phyloP scores from a whole-genome alignment of 2,888 invertebrate species.

The Amblyteles armatorius region DNA sequence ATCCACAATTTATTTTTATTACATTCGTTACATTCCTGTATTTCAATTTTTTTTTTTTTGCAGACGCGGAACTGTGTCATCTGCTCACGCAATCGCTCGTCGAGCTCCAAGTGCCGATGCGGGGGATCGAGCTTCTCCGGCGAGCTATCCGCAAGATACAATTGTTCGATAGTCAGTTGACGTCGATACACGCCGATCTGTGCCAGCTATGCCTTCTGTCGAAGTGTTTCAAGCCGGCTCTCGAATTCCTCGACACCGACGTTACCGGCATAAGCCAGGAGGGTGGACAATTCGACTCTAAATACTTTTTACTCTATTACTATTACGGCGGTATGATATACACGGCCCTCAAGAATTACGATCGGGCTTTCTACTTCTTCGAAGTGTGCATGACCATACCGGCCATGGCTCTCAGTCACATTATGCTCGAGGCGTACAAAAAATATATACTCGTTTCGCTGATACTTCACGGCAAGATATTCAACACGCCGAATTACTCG shows the following conservation, averaged over 20 bases:
- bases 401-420: conserved; percentile 96
- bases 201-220: conserved; percentile 96
- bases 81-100: conserved; percentile 92
- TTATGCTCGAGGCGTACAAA: conserved; percentile 99
- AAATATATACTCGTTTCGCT: conserved; percentile 97
- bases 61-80: conserved; percentile 96
- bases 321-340: conserved; percentile 99
- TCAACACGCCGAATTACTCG: conserved; percentile 94
- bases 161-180: conserved; percentile 94
- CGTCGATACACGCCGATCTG: conserved; percentile 97
- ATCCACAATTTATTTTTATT: background rate
- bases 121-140: conserved; percentile 93
- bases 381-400: conserved; percentile 99
- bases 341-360: conserved; percentile 96
- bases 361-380: conserved; percentile 96
- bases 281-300: conserved; percentile 93
- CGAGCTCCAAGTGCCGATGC: conserved; percentile 91
- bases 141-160: conserved; percentile 96
- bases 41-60: conserved; percentile 69
- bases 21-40: background rate
- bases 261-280: conserved; percentile 96
- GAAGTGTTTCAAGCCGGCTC: conserved; percentile 96
- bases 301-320: conserved; percentile 96
- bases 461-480: conserved; percentile 95
- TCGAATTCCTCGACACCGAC: conserved; percentile 95